Conservation (phyloP, 2,888 invertebrate species). For the Sminthurinus aureus region DNA sequence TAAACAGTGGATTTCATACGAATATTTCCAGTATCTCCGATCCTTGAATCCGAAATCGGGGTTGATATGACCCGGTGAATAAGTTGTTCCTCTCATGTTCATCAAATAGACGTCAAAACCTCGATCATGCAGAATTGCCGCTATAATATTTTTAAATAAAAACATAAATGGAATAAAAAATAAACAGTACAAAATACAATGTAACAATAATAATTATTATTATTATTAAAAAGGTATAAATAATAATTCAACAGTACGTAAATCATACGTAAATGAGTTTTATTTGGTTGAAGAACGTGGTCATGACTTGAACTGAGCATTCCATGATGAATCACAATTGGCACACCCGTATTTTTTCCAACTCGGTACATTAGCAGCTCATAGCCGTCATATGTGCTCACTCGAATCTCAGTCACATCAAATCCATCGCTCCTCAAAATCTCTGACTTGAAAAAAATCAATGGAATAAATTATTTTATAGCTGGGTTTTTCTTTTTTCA, state of each 20-base stretch:
- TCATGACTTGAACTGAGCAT: not conserved
- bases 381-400: not conserved
- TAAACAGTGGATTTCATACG: too few relatives aligned
- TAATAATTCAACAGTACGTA: too few relatives aligned
- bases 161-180: too few relatives aligned
- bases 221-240: too few relatives aligned
- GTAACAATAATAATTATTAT: too few relatives aligned
- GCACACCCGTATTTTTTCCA: not conserved
- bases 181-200: too few relatives aligned
- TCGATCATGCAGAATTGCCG: not conserved
- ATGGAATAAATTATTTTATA: too few relatives aligned
- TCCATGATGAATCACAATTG: not conserved
- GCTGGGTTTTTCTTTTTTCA: too few relatives aligned
- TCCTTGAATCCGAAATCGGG: not conserved
- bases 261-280: not conserved
- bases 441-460: not conserved
- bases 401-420: not conserved
- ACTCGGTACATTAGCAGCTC: not conserved
- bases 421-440: not conserved
- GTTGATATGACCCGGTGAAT: not conserved
- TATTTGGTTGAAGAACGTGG: not conserved
- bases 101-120: not conserved
- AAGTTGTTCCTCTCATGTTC: not conserved
- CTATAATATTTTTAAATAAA: not conserved
- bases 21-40: not conserved